phyloP scores from a whole-genome alignment of 2,888 invertebrate genomes.

The Sinohyriopsis cumingii region DNA sequence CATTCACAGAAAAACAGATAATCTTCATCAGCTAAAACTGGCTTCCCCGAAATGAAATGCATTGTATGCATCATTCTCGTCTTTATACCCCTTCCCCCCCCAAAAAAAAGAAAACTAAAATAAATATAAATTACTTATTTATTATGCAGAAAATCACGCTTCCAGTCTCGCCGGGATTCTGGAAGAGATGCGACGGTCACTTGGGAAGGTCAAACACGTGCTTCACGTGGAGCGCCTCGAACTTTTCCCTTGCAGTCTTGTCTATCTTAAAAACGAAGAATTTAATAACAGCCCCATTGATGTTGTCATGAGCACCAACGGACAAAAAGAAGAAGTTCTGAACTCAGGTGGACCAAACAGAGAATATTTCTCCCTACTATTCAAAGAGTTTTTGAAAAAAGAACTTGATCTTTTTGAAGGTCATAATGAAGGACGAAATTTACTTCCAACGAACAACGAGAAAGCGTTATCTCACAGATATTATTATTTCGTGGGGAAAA shows the following conservation, averaged over 20 bases:
- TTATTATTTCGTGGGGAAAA: slow-evolving; percentile 32
- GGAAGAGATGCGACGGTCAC: slow-evolving; percentile 13
- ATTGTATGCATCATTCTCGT: no score
- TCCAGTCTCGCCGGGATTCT: slow-evolving; percentile 1
- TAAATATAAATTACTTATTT: no score
- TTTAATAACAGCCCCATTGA: slow-evolving; percentile 25
- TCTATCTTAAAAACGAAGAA: slow-evolving; percentile 21
- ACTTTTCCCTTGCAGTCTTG: slow-evolving; percentile 17
- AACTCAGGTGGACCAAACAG: slow-evolving; percentile 41
- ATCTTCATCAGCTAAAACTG: no score
- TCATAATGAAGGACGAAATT: slow-evolving; percentile 25
- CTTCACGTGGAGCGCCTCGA: slow-evolving; percentile 21
- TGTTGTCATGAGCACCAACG: slow-evolving; percentile 22
- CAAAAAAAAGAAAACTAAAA: no score
- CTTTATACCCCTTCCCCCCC: no score
- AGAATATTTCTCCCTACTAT: slow-evolving; percentile 40
- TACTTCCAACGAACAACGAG: slow-evolving; percentile 37
- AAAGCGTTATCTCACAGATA: slow-evolving; percentile 22
- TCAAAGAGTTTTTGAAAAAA: slow-evolving; percentile 26
- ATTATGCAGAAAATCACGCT: background rate
- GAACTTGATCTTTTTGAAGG: slow-evolving; percentile 42
- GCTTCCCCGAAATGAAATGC: no score
- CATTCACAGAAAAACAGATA: no score
- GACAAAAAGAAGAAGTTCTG: slow-evolving; percentile 18
- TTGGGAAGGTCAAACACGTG: slow-evolving; percentile 12